Conservation (phyloP, 2,113 vertebrate species). For the Macrotis lagotis region DNA sequence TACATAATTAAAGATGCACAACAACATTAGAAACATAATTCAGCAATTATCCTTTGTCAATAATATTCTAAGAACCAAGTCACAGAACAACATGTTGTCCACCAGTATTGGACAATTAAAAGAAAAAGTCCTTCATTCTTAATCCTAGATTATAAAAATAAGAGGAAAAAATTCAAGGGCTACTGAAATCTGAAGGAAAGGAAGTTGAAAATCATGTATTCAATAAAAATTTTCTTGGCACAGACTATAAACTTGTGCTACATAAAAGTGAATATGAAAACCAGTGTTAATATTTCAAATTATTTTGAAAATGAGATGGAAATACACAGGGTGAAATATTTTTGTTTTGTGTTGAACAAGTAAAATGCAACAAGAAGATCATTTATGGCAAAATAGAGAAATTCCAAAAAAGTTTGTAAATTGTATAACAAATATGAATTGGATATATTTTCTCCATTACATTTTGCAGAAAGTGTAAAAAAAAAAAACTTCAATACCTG, state of each 20-base stretch:
- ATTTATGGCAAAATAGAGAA: not conserved
- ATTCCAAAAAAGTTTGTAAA: not conserved
- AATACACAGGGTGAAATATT: not conserved
- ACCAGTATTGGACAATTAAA: not conserved
- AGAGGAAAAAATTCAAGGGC: not conserved
- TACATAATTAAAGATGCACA: not conserved
- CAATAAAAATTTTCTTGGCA: not conserved
- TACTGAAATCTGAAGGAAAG: not conserved
- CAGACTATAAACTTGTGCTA: not conserved
- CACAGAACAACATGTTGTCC: not conserved
- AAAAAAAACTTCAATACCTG: not conserved
- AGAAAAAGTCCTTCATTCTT: not conserved
- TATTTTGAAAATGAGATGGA: not conserved
- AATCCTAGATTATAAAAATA: not conserved
- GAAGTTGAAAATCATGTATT: not conserved
- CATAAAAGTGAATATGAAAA: not conserved
- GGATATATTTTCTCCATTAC: not conserved
- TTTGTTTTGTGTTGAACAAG: not conserved
- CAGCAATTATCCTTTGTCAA: not conserved
- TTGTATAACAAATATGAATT: not conserved
- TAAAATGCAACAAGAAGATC: not conserved
- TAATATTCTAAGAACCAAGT: not conserved
- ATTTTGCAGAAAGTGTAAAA: not conserved
- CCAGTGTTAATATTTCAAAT: not conserved
- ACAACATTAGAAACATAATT: not conserved